These are phyloP conservation scores for Toxotes chatareus DNA, from an alignment of 2,113 vertebrate species.

Conservation along the genomic window DNA sequence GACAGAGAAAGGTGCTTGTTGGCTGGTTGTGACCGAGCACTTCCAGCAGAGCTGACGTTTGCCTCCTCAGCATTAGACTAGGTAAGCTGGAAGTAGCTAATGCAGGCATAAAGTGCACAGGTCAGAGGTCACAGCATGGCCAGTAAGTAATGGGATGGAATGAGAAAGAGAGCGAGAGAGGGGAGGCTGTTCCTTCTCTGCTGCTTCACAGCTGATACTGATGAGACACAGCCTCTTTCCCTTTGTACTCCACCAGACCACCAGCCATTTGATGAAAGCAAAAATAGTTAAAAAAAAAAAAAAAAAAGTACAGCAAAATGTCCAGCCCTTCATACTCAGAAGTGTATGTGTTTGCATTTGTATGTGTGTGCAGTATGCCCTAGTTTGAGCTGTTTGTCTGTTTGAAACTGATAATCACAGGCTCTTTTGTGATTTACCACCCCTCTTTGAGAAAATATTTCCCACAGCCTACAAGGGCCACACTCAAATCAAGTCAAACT, in stretches of 20 bases:
- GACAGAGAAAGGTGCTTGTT: conserved; percentile 9
- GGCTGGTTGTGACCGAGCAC: conserved; percentile 19
- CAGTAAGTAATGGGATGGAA: conserved; percentile 85
- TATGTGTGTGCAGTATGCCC: conserved; percentile 34
- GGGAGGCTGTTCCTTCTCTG: neutral
- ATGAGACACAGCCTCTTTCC: conserved; percentile 6
- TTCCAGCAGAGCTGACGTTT: conserved; percentile 45
- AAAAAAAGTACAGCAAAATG: conserved; percentile 4
- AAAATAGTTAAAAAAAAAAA: neutral
- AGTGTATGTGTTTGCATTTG: conserved; percentile 2
- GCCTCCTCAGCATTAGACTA: conserved; percentile 50
- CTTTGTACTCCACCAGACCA: conserved; percentile 29
- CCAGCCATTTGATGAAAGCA: conserved; percentile 17
- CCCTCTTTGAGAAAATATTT: conserved; percentile 32
- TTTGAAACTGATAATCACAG: conserved; percentile 60
- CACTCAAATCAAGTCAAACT: conserved; percentile 17
- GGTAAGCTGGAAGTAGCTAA: conserved; percentile 90
- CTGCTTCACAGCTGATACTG: neutral
- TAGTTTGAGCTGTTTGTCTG: conserved; percentile 53
- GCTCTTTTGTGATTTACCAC: conserved; percentile 36
- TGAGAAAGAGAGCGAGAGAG: conserved; percentile 51
- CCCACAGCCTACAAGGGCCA: conserved; percentile 18
- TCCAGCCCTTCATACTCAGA: conserved; percentile 11
- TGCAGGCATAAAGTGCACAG: conserved; percentile 87
- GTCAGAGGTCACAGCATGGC: conserved; percentile 87